Base-by-base conservation (phyloP, 2,888 invertebrate genomes). In the Sphecodes monilicornis region DNA sequence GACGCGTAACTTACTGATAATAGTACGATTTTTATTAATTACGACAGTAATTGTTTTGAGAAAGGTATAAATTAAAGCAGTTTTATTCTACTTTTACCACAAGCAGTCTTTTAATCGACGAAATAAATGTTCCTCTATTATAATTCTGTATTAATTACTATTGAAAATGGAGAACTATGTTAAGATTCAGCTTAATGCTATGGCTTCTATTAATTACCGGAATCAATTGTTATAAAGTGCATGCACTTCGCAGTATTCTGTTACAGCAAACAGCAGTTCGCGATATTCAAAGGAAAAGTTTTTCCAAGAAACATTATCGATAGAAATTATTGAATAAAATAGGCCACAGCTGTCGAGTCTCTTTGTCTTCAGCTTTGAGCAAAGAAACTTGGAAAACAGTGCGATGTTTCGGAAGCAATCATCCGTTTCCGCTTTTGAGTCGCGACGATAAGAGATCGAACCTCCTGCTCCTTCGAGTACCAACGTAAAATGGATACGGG, bases 331-430 rank as follows among this genome's bases (percentile, higher is more conserved):
- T 43, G 64, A 84, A 79, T 72, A 83, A 76, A 75, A 76, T 84
- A 64, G n/a, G 26, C 43, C 64, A 64, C 54, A 41, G 39, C 60
- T 76, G 29, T 26, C 46, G 50, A 18, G 60, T 71, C 71, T 36
- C 43, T 76, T 83, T 84, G 69, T 60, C 57, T 73, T 66, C 46
- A n/a, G 50, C 43, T n/a, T 68, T 16, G 76, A 83, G 80, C 83
- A 81, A 78, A 79, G 50, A 66, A 84, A 69, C 80, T 86, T 76
- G 83, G 78, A 82, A 90, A 86, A 90, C 84, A 89, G 84, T 82
- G 83, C 84, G 84, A 90, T 88, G 87, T 90, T 87, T 91, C 90
- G 90, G 88, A 90, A 86, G 87, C 82, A 90, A 90, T 91, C 91
- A 87, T 88, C 90, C 84, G 86, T 86, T 91, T 91, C 88, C 88